phyloP scores from a whole-genome alignment of 2,797 vertebrate species.

The Protosalanx chinensis region DNA sequence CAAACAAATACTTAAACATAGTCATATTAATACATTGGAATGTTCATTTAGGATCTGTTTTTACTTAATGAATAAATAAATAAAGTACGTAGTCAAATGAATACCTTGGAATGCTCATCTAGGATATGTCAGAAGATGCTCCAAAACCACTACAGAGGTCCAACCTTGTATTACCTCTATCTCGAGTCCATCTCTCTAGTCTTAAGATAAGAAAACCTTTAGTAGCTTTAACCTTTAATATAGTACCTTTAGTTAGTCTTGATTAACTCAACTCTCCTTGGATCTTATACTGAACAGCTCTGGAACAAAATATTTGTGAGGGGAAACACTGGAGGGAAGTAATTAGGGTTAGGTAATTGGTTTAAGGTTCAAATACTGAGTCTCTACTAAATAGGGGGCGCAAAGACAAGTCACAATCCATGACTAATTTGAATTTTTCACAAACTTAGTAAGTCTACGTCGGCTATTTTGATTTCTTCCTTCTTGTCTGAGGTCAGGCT shows the following conservation, averaged over 20 bases:
- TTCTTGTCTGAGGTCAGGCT: slow-evolving; percentile 46
- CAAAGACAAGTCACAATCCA: not conserved
- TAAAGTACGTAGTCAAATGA: slow-evolving; percentile 8
- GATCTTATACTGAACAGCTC: slow-evolving; percentile 18
- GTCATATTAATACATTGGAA: slow-evolving; percentile 5
- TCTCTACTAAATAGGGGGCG: not conserved
- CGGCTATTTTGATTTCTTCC: slow-evolving; percentile 60
- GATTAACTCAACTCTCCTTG: slow-evolving; percentile 12
- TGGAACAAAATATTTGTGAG: slow-evolving; percentile 18
- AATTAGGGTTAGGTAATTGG: too few relatives aligned
- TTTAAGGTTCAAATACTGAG: not conserved
- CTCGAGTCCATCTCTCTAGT: slow-evolving; percentile 20
- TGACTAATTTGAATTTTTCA: slow-evolving; percentile 31
- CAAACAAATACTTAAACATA: not conserved
- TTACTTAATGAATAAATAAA: slow-evolving; percentile 52
- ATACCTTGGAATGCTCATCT: slow-evolving; percentile 13
- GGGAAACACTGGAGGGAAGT: slow-evolving; percentile 8
- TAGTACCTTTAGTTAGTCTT: not conserved
- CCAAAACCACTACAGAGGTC: slow-evolving; percentile 8
- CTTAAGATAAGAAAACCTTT: not conserved
- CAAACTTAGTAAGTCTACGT: slow-evolving; percentile 56
- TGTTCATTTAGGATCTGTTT: slow-evolving; percentile 18
- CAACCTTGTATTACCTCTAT: slow-evolving; percentile 15
- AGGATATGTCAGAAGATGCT: slow-evolving; percentile 3
- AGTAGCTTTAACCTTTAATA: too few relatives aligned